A percentile compares a stretch with the other conserved stretches of the same genome.
These are phyloP conservation scores for Anadara kagoshimensis DNA, from an alignment of 1,140 invertebrate species.

Conservation along the genomic window DNA sequence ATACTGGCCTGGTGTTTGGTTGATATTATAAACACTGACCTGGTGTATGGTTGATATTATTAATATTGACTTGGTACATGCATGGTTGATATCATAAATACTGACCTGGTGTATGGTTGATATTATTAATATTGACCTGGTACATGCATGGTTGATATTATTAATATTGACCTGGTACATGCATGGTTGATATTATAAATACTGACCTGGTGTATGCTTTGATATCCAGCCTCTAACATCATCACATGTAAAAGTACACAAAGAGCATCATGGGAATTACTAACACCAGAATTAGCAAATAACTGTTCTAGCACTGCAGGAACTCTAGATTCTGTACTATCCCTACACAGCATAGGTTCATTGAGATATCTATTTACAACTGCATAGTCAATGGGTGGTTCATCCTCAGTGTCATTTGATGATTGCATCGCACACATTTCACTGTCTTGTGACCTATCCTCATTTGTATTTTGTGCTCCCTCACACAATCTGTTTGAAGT, in stretches of 20 bases:
- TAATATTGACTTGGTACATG: not conserved
- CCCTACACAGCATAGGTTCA: constrained; percentile 56
- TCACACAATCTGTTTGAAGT: no score
- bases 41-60: not conserved
- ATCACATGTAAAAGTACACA: constrained; percentile 53
- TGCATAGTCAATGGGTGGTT: constrained; percentile 11
- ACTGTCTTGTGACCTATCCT: not conserved
- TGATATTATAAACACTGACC: no score
- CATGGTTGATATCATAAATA: not conserved
- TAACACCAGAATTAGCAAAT: constrained; percentile 30
- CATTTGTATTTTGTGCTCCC: no score
- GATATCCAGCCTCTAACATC: constrained; percentile 58
- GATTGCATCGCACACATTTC: not conserved
- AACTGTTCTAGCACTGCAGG: constrained; percentile 43
- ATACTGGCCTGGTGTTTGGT: no score
- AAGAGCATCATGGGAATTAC: constrained; percentile 38
- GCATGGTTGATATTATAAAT: not conserved
- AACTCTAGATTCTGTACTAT: constrained; percentile 38
- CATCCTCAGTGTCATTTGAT: constrained; percentile 1
- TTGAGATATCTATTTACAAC: constrained; percentile 43
- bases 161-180: not conserved
- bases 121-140: no score
- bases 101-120: no score
- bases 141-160: no score
- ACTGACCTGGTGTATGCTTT: not conserved